Conservation (phyloP, 53 echinoderm and acorn worm genomes). For the Patiria pectinifera region DNA sequence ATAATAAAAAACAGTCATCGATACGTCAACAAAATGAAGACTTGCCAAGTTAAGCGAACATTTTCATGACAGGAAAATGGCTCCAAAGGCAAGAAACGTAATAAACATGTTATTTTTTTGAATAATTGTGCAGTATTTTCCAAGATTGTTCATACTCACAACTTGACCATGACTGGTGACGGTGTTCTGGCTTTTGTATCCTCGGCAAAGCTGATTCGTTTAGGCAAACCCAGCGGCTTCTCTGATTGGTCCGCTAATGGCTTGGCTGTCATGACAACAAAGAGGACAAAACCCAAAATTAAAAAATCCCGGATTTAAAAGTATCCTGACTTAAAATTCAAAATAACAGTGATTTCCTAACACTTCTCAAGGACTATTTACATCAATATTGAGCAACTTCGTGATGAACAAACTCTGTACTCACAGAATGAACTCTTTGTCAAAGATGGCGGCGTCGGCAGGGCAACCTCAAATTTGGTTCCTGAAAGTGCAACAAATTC, state of each 20-base stretch:
- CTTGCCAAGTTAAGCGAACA: too few species aligned
- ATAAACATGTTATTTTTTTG: background rate
- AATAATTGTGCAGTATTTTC: background rate
- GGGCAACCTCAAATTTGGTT: constrained; percentile 48
- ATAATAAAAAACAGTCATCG: too few species aligned
- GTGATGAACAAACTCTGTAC: background rate
- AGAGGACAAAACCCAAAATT: background rate
- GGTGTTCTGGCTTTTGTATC: constrained; percentile 80
- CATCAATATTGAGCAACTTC: background rate
- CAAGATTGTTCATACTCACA: constrained; percentile 1
- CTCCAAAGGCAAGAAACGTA: too few species aligned
- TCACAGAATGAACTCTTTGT: constrained; percentile 43
- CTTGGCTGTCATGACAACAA: constrained; percentile 23
- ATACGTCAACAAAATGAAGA: too few species aligned
- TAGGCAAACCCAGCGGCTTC: constrained; percentile 68
- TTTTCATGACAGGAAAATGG: too few species aligned
- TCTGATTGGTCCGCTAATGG: constrained; percentile 8
- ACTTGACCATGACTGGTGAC: constrained; percentile 71
- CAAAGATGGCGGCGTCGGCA: constrained; percentile 36
- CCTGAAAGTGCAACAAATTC: constrained; percentile 4
- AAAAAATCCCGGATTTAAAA: background rate
- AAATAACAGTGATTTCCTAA: background rate
- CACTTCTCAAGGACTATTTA: too few species aligned
- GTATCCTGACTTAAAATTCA: background rate
- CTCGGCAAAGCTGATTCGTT: constrained; percentile 82